Evolutionary conservation across 1,140 invertebrate species (phyloP).

Genomic region (Drosophila leontia): DNA sequence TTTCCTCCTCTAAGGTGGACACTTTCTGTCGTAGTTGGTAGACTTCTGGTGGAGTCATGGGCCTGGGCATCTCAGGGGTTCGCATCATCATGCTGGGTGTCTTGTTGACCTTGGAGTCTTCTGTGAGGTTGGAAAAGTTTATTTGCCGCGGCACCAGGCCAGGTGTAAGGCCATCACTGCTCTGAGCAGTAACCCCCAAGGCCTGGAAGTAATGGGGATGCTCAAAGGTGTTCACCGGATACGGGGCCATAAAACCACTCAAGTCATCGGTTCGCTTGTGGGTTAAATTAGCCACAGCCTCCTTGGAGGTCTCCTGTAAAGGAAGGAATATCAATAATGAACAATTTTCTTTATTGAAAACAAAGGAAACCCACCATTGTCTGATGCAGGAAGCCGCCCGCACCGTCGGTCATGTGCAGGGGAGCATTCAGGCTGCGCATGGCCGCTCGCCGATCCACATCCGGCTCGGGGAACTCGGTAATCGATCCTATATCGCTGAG

Average conservation of each 20-base stretch:
- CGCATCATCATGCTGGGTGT: constrained; percentile 77
- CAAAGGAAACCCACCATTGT: constrained; percentile 75
- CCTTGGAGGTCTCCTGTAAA: constrained; percentile 76
- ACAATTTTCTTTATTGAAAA: not conserved
- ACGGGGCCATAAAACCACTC: constrained; percentile 64
- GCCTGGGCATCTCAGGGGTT: constrained; percentile 67
- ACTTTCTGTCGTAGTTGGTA: constrained; percentile 51
- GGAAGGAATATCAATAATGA: not conserved
- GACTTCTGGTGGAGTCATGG: constrained; percentile 40
- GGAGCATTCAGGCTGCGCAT: constrained; percentile 71
- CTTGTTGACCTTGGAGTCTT: constrained; percentile 85
- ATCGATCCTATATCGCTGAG: constrained; percentile 90
- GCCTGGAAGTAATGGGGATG: constrained; percentile 81
- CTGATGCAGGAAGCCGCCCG: constrained; percentile 65
- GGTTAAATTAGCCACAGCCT: constrained; percentile 76
- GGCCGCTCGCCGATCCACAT: constrained; percentile 86
- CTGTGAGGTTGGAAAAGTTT: constrained; percentile 79
- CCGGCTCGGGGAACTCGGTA: constrained; percentile 89
- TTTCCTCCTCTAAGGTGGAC: constrained; percentile 46
- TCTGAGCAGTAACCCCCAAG: constrained; percentile 53
- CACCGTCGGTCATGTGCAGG: constrained; percentile 58
- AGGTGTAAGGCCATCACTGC: constrained; percentile 63
- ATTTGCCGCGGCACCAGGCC: constrained; percentile 79
- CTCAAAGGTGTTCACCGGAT: constrained; percentile 76
- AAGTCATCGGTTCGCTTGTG: constrained; percentile 78